Base-by-base conservation (phyloP, 1,140 invertebrate species). In the Druon quercuslanigerum region DNA sequence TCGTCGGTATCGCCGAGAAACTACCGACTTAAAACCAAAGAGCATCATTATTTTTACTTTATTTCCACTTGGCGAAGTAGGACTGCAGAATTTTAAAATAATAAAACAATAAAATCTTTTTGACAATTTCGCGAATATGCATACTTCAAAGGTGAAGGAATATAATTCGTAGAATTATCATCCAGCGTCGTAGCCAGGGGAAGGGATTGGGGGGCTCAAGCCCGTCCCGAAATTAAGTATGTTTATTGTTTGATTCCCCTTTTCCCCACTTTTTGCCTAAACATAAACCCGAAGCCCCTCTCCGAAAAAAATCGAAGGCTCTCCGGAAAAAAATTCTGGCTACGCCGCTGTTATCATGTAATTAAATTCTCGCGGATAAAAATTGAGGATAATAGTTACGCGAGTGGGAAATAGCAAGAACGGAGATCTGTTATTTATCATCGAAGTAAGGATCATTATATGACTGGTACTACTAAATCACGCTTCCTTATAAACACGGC, bases 391-490 rank as follows among this genome's bases (percentile, higher is more conserved):
- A 60, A 66, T 66, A 66, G 60, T 66, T 46, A 46, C 57, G 20
- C 14, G n/a, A 66, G 60, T n/a, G 40, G 3, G 40, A 66, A 66
- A 66, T 16, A 5, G 33, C 14, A 40, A n/a, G 14, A 25, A 8
- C 54, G 60, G 60, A 66, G 60, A 66, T 66, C 25, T n/a, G 25
- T 66, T 40, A 40, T 66, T 46, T 66, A 66, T 66, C 60, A 20
- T 66, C 60, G 25, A 46, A 46, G 14, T 25, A 66, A 66, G 33
- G 60, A 66, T 66, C 25, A 66, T 66, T 66, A 66, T 66, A 66
- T 46, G 60, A 66, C 25, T 66, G 25, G 25, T 40, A 66, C 46
- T 66, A 66, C 60, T 66, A 66, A 66, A 66, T 66, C 60, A 66
- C 57, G 57, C 57, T 66, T 33, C 40, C 57, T 66, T 40, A 33